Percentiles rank a stretch among this genome's conserved stretches.
Conservation (phyloP, 2,797 vertebrate species). For the Acropternis orthonyx region DNA sequence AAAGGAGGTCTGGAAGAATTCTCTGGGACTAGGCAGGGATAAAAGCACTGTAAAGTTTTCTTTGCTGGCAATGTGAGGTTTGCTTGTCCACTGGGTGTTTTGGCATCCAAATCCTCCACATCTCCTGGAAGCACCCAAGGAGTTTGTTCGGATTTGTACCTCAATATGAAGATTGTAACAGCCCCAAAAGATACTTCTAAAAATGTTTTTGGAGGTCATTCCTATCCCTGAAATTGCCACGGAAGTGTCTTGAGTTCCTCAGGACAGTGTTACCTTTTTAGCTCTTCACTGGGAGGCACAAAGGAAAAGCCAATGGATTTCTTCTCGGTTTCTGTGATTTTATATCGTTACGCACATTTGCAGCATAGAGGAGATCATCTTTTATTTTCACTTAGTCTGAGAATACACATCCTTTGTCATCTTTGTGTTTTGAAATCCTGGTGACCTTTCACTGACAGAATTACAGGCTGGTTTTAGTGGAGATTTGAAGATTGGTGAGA, state of each 20-base stretch:
- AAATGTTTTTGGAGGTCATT: not conserved
- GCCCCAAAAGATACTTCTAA: not conserved
- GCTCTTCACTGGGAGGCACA: not conserved
- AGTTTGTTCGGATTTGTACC: not conserved
- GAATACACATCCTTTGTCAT: not conserved
- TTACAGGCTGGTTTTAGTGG: not conserved
- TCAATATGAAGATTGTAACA: not conserved
- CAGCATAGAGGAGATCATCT: not conserved
- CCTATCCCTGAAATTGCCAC: not conserved
- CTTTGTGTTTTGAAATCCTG: not conserved
- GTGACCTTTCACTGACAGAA: not conserved
- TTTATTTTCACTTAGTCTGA: not conserved
- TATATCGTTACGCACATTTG: not conserved
- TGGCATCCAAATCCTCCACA: accelerated
- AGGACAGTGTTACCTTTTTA: not conserved
- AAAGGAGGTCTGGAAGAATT: not conserved
- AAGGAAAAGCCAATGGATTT: not conserved
- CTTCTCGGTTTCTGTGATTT: not conserved
- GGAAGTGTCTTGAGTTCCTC: not conserved
- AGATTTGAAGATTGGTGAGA: not conserved
- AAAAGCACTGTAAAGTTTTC: not conserved
- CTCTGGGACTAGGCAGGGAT: not conserved
- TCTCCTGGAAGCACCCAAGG: not conserved
- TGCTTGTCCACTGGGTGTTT: not conserved
- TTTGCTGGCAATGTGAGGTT: not conserved